Percentiles rank a stretch among this genome's conserved stretches.
phyloP scores from a whole-genome alignment of 1,140 invertebrate species.

The Drosophila pseudoobscura region DNA sequence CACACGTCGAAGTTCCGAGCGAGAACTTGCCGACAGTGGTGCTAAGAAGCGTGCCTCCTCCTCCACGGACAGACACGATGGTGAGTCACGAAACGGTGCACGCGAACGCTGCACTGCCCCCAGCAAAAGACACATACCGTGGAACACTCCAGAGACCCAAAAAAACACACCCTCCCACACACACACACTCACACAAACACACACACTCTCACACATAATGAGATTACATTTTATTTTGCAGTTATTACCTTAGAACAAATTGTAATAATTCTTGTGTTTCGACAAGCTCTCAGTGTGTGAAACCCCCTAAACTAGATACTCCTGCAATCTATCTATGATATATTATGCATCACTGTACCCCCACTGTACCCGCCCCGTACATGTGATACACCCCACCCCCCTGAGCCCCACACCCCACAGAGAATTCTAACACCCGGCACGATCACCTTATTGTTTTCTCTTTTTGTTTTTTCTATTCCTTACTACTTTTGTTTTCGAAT shows the following conservation, averaged over 20 bases:
- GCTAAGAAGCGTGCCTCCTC: slow-evolving; percentile 92
- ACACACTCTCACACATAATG: slow-evolving; percentile 44
- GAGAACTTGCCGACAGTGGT: slow-evolving; percentile 90
- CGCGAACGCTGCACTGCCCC: neutral
- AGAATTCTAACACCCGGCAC: slow-evolving; percentile 28
- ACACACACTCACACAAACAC: slow-evolving; percentile 30
- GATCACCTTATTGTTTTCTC: slow-evolving; percentile 8
- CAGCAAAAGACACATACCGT: no score
- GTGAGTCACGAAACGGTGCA: slow-evolving; percentile 83
- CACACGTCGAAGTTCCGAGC: slow-evolving; percentile 91
- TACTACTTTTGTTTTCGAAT: slow-evolving; percentile 24
- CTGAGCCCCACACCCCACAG: slow-evolving; percentile 19
- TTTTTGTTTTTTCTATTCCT: neutral
- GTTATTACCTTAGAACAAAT: slow-evolving; percentile 66
- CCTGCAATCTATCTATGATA: slow-evolving; percentile 1
- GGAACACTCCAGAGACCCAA: no score
- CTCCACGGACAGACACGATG: slow-evolving; percentile 89
- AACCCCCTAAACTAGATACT: slow-evolving; percentile 26
- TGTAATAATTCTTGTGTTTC: slow-evolving; percentile 4
- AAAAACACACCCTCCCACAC: slow-evolving; percentile 11
- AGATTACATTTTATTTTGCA: slow-evolving; percentile 77
- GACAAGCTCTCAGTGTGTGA: slow-evolving; percentile 36
- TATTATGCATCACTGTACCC: slow-evolving; percentile 23
- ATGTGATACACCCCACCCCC: slow-evolving; percentile 26
- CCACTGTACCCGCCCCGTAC: slow-evolving; percentile 9